phyloP scores from a whole-genome alignment of 2,888 invertebrate genomes.

The Dynastes grantii region DNA sequence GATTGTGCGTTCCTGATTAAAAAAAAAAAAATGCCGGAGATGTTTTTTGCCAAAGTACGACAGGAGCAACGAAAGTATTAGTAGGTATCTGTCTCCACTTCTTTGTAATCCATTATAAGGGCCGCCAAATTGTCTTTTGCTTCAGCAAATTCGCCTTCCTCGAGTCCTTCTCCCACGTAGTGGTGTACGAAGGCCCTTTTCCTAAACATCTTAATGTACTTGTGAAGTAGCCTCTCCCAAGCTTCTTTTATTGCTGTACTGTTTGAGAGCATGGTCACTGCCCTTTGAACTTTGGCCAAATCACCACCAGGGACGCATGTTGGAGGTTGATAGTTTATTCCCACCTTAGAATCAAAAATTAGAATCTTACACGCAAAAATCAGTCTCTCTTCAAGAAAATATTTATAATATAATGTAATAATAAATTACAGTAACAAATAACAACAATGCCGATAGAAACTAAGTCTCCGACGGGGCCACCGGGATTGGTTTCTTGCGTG shows the following conservation, averaged over 20 bases:
- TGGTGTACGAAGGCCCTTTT: slow-evolving; percentile 93
- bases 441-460: too few relatives aligned
- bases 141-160: slow-evolving; percentile 78
- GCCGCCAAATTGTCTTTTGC: slow-evolving; percentile 78
- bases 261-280: slow-evolving; percentile 90
- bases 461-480: too few relatives aligned
- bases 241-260: slow-evolving; percentile 85
- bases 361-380: background rate
- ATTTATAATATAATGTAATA: too few relatives aligned
- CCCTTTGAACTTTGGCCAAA: slow-evolving; percentile 81
- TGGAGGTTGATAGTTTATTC: slow-evolving; percentile 84
- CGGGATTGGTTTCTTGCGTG: too few relatives aligned
- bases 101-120: slow-evolving; percentile 78
- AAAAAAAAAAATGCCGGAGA: too few relatives aligned
- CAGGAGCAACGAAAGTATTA: slow-evolving; percentile 15
- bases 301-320: slow-evolving; percentile 84
- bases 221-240: slow-evolving; percentile 85
- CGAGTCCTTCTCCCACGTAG: slow-evolving; percentile 84
- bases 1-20: too few relatives aligned
- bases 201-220: slow-evolving; percentile 86
- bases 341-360: slow-evolving; percentile 72
- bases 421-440: too few relatives aligned
- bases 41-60: too few relatives aligned
- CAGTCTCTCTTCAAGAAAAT: too few relatives aligned
- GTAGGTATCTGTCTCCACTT: slow-evolving; percentile 73